Percentiles rank a stretch among this genome's conserved stretches.
Evolutionary conservation across 2,797 vertebrate species (phyloP).

Genomic region (Oreochromis grahami): DNA sequence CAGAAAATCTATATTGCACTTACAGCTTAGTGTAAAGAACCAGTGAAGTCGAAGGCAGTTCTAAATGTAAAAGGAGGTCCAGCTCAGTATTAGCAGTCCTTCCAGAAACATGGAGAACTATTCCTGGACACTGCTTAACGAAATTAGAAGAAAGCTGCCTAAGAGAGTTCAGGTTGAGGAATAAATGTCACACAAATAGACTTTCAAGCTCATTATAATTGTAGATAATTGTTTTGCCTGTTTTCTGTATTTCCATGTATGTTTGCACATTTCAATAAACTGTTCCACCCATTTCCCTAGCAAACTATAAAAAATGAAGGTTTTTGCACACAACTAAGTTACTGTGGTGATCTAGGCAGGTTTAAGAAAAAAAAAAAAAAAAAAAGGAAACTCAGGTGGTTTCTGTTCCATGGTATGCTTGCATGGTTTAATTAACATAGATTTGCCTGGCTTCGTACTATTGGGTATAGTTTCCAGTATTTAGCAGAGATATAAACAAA

Average conservation of each 20-base stretch:
- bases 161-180: background rate
- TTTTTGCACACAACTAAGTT: background rate
- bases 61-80: rapidly evolving
- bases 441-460: rapidly evolving
- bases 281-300: background rate
- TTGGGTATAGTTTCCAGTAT: background rate
- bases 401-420: too few relatives aligned
- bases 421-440: background rate
- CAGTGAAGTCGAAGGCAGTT: background rate
- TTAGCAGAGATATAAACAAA: background rate
- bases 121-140: background rate
- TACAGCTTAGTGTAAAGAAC: background rate
- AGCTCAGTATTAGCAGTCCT: background rate
- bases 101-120: background rate
- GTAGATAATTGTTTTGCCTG: background rate
- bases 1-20: background rate
- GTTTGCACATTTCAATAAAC: background rate
- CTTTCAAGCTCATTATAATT: background rate
- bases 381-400: too few relatives aligned
- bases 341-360: background rate
- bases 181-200: background rate
- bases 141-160: background rate
- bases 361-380: background rate
- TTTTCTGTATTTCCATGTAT: rapidly evolving
- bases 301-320: background rate